phyloP scores from a whole-genome alignment of 2,113 vertebrate genomes.

The Gyps fulvus region DNA sequence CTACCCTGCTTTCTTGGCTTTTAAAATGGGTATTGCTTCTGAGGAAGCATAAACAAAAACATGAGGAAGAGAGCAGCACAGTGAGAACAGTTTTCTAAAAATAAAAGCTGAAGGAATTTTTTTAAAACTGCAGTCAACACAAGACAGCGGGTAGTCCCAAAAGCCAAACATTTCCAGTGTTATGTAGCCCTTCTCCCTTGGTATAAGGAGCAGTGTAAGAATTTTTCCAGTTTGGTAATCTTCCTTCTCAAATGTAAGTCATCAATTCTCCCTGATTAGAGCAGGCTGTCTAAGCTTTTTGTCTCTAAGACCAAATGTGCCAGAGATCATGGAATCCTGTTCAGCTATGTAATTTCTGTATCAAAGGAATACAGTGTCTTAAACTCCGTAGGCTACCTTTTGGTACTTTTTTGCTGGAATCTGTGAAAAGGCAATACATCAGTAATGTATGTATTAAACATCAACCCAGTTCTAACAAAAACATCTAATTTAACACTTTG shows the following conservation, averaged over 20 bases:
- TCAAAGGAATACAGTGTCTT: neutral
- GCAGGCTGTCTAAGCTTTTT: neutral
- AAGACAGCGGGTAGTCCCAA: constrained; percentile 11
- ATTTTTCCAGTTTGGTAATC: constrained; percentile 28
- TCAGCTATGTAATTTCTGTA: neutral
- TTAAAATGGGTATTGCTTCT: neutral
- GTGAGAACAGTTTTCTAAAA: constrained; percentile 25
- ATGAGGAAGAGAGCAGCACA: constrained; percentile 10
- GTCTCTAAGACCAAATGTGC: neutral
- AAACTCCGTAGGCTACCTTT: neutral
- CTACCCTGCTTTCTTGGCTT: neutral
- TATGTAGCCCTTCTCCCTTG: neutral
- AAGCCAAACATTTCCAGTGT: neutral
- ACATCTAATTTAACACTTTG: neutral
- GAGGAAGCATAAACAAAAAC: constrained; percentile 39
- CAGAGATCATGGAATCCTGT: neutral
- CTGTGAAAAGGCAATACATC: neutral
- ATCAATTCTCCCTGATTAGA: neutral
- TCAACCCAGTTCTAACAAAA: neutral
- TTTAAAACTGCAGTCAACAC: neutral
- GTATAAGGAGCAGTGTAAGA: neutral
- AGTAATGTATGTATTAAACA: neutral
- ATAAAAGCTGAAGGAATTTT: constrained; percentile 7
- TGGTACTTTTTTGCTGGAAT: neutral
- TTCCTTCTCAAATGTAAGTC: constrained; percentile 7